These are phyloP conservation scores for Thamnophis sirtalis DNA, from an alignment of 2,113 vertebrate species.

Conservation along the genomic window DNA sequence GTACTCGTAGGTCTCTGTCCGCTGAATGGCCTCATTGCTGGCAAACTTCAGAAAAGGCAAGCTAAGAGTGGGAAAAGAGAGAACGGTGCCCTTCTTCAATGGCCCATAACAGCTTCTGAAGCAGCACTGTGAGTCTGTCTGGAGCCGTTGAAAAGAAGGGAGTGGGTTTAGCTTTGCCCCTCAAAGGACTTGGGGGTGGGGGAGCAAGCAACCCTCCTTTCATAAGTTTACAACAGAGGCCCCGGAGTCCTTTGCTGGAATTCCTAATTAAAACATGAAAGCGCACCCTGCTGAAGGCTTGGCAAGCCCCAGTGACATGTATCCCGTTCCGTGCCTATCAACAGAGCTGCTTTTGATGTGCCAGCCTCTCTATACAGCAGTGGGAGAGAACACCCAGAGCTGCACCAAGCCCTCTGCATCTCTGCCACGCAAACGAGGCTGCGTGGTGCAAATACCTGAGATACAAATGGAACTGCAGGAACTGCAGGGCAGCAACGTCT, in stretches of 20 bases:
- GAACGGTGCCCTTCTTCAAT: background rate
- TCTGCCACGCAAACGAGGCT: background rate
- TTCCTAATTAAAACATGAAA: background rate
- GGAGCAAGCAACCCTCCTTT: background rate
- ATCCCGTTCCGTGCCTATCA: background rate
- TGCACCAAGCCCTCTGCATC: background rate
- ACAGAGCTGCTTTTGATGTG: background rate
- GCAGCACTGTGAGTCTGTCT: background rate
- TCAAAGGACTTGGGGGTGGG: background rate
- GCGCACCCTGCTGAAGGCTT: background rate
- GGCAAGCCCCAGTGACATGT: background rate
- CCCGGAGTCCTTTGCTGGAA: background rate
- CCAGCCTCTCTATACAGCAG: background rate
- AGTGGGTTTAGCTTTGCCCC: background rate
- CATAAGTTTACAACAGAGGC: background rate
- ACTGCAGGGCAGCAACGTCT: background rate
- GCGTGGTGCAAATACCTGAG: background rate
- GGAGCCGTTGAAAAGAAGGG: background rate
- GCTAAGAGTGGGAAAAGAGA: slow-evolving; percentile 58
- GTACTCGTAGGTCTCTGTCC: slow-evolving; percentile 95
- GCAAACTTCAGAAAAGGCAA: slow-evolving; percentile 87
- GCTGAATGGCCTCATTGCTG: slow-evolving; percentile 90
- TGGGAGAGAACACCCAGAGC: background rate
- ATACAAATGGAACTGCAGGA: background rate
- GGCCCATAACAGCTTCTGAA: background rate